Base-by-base conservation (phyloP, 2,888 invertebrate species). In the Coleophora flavipennella region DNA sequence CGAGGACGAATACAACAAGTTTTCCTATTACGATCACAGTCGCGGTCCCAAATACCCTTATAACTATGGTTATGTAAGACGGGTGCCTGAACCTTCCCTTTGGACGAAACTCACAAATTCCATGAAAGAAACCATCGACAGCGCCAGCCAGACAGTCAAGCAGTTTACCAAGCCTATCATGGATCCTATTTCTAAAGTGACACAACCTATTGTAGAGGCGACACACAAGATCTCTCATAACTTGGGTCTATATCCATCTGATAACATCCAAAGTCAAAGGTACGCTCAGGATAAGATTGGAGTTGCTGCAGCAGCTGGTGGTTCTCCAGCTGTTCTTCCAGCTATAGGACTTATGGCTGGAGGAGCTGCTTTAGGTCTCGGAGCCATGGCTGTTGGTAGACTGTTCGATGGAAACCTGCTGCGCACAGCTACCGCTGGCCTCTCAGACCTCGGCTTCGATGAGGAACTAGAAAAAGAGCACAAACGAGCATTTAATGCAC, bases 321-420 rank as follows among this genome's bases (percentile, higher is more conserved):
- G 87, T 0, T 87, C 89, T 0, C 79, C 79, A 0, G 91, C 90
- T 0, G 88, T 93, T 60, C 71, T 93, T 1, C 93, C 93, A 12
- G 92, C 93, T 0, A 73, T 93, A 13, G 92, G 93, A 3, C 71
- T 93, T 6, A 90, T 94, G 57, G 92, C 93, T 8, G 92, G 93
- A n/a, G 93, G 93, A 10, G 93, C 93, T 0, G 93, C 93, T 1
- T 68, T 93, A 14, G 92, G 92, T 1, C 86, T 93, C n/a, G 93
- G 92, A 4, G 93, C 92, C 0, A 91, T 92, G 0, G 93, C 93
- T 0, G 89, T 93, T 43, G 92, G 92, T 8, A 85, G 92, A 48
- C 88, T 91, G 43, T 70, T 92, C 8, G 90, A 90, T 50, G 88
- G 88, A 0, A 89, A 90, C 51, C 69, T 89, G 12, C 81, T 89